Evolutionary conservation across 2,797 vertebrate genomes (phyloP), one percentile per base, ranked within the genome.

Genomic region (Synaphobranchus kaupii): DNA sequence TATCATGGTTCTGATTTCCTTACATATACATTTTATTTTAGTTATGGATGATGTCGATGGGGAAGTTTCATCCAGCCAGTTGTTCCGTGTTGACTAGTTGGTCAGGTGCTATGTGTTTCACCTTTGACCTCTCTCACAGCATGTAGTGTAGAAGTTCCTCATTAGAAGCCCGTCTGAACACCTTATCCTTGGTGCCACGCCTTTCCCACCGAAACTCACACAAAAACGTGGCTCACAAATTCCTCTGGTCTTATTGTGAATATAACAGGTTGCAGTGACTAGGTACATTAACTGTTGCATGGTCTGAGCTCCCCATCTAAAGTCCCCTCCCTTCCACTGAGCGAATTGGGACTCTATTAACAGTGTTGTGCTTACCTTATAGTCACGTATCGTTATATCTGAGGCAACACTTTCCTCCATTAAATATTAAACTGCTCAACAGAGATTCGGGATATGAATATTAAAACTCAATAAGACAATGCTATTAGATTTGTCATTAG

Each of bases 391-490:
- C 76, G 47, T 80, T 80, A 80, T 86, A 58, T 12, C 5, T 20
- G 6, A 60, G 50, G 47, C 81, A 84, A 76, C 47, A 34, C 66
- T 71, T 71, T 13, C 25, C 31, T 50, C 83, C 54, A 78, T 87
- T 84, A 87, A 87, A 87, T 60, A 87, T 85, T 84, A 58, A 87
- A 76, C 50, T 78, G 39, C 63, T 84, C 50, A 76, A 31, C 68
- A 25, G 28, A 87, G 83, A 78, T 22, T 28, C 52, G 60, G 56
- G 50, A 84, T 87, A 78, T 87, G 54, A 87, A 87, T 85, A 87
- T 73, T 84, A 87, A 85, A 87, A 87, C 50, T 84, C 68, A 78
- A 58, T 71, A 58, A 84, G 66, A 56, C 17, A 87, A 44, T 83
- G 60, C 68, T 76, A 73, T 84, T 76, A 76, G 63, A 80, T 28